A percentile compares a stretch with the other conserved stretches of the same genome.
These are phyloP conservation scores for Mythimna lalbum DNA, from an alignment of 2,888 invertebrate genomes.

Conservation along the genomic window DNA sequence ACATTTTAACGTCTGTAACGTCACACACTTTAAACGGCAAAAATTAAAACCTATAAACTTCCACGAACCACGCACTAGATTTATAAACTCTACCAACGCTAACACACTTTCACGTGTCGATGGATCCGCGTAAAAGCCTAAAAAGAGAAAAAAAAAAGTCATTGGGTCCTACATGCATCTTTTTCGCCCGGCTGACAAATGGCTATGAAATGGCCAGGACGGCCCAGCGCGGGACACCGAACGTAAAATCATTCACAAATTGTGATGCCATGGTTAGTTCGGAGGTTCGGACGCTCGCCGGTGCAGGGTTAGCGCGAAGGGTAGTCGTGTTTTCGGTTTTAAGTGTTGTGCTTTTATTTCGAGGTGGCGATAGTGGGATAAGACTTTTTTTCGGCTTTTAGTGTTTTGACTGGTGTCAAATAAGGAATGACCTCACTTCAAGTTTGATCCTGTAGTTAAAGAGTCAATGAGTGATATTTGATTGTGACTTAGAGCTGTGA, in stretches of 20 bases:
- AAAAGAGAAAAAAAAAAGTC: constrained; percentile 83
- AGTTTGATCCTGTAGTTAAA: neutral
- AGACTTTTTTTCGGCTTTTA: constrained; percentile 44
- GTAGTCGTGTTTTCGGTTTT: constrained; percentile 44
- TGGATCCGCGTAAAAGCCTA: constrained; percentile 89
- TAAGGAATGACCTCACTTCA: constrained; percentile 3
- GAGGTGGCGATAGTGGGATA: constrained; percentile 25
- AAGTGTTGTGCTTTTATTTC: constrained; percentile 27
- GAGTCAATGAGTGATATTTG: neutral
- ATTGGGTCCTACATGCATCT: constrained; percentile 85
- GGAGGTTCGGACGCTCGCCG: constrained; percentile 24
- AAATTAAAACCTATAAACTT: constrained; percentile 74
- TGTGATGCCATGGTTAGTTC: constrained; percentile 85
- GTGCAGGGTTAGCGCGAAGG: constrained; percentile 65
- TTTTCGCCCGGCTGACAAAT: constrained; percentile 89
- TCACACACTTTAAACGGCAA: constrained; percentile 59
- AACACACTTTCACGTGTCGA: constrained; percentile 90
- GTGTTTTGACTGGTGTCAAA: constrained; percentile 1
- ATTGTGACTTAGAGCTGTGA: neutral
- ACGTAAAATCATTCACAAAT: constrained; percentile 89
- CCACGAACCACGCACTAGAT: constrained; percentile 79
- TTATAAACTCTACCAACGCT: constrained; percentile 87
- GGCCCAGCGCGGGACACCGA: constrained; percentile 76
- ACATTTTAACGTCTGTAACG: constrained; percentile 26
- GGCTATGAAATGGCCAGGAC: constrained; percentile 86